Evolutionary conservation across 2,888 invertebrate genomes (phyloP).

Genomic region (Agrochola lota): DNA sequence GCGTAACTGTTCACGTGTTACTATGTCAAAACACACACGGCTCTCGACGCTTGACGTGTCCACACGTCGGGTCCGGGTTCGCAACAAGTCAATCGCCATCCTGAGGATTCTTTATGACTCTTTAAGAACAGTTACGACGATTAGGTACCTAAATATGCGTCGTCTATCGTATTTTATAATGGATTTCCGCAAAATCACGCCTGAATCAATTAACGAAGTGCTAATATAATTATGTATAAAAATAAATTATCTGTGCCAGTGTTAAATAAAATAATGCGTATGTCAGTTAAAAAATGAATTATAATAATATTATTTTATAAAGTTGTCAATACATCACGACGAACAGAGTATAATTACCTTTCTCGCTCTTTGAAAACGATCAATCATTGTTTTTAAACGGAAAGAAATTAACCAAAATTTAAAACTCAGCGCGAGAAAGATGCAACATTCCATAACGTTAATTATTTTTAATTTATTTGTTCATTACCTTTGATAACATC

Average conservation of each 20-base stretch:
- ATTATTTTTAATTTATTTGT: conserved; percentile 48
- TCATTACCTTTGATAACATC: conserved; percentile 38
- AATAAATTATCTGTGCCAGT: not conserved
- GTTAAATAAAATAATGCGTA: not conserved
- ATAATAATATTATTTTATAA: conserved; percentile 15
- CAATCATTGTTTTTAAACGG: conserved; percentile 47
- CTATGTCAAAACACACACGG: too few relatives aligned
- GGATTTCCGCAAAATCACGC: too few relatives aligned
- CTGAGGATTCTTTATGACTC: too few relatives aligned
- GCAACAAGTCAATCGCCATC: too few relatives aligned
- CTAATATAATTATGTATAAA: too few relatives aligned
- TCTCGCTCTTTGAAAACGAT: conserved; percentile 34
- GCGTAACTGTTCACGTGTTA: too few relatives aligned
- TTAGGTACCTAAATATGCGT: too few relatives aligned
- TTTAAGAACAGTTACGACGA: too few relatives aligned
- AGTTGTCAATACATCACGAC: conserved; percentile 27
- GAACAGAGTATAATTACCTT: conserved; percentile 24
- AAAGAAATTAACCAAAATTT: conserved; percentile 38
- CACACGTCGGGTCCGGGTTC: too few relatives aligned
- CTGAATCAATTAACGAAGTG: too few relatives aligned
- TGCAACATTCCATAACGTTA: conserved; percentile 17
- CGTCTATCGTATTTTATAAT: too few relatives aligned
- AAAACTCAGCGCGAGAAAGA: conserved; percentile 21
- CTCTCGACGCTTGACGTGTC: too few relatives aligned
- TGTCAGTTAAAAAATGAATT: not conserved